These are phyloP conservation scores for Lagodon rhomboides DNA, from an alignment of 2,797 vertebrate species.

Conservation along the genomic window DNA sequence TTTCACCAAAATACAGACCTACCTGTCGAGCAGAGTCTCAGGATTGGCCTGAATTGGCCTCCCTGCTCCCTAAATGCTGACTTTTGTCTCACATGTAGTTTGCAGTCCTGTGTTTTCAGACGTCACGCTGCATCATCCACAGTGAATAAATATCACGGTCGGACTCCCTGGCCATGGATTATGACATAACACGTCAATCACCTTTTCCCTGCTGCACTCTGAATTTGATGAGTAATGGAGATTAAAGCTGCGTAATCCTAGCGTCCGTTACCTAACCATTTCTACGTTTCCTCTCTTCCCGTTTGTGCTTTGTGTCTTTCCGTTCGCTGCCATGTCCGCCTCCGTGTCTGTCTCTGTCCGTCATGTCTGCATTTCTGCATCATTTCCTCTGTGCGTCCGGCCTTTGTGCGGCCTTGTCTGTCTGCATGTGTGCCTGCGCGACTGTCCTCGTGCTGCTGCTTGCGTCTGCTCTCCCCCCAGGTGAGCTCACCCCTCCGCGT, in stretches of 20 bases:
- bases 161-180: slow-evolving; percentile 63
- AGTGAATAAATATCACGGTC: slow-evolving; percentile 22
- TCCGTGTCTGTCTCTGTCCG: slow-evolving; percentile 1
- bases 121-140: slow-evolving; percentile 2
- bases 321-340: slow-evolving; percentile 47
- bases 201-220: slow-evolving; percentile 40
- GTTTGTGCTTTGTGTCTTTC: slow-evolving; percentile 39
- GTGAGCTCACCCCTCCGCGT: slow-evolving; percentile 91
- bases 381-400: slow-evolving; percentile 36
- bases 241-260: slow-evolving; percentile 74
- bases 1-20: neutral
- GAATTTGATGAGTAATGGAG: slow-evolving; percentile 68
- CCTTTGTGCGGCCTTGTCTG: slow-evolving; percentile 33
- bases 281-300: slow-evolving; percentile 52
- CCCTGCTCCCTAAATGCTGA: neutral
- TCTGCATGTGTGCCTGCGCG: slow-evolving; percentile 32
- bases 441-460: slow-evolving; percentile 29
- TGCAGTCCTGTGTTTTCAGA: neutral
- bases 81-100: neutral
- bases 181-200: slow-evolving; percentile 70
- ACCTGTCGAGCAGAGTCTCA: neutral
- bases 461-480: slow-evolving; percentile 72
- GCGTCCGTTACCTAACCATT: slow-evolving; percentile 71
- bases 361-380: slow-evolving; percentile 31
- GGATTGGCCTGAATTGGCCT: neutral